phyloP scores from a whole-genome alignment of 1,140 invertebrate species.

The Plutomurus gul region DNA sequence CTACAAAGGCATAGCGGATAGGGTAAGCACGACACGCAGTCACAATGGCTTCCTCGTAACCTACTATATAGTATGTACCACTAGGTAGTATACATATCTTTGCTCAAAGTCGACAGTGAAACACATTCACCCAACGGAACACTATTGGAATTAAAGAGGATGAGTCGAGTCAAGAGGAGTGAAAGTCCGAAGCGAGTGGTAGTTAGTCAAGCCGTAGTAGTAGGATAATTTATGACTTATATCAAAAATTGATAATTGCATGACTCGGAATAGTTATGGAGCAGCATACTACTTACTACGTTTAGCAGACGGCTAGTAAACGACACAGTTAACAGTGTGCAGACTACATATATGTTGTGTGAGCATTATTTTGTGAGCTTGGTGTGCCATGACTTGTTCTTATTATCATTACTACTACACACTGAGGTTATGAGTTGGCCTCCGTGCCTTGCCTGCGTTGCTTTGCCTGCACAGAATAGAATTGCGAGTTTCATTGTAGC shows the following conservation, averaged over 20 bases:
- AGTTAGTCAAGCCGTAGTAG: conserved; percentile 11
- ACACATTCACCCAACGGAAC: not conserved
- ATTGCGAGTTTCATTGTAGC: too few relatives aligned
- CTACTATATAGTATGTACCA: not conserved
- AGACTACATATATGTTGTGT: not conserved
- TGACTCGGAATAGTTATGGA: conserved; percentile 27
- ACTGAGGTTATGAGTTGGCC: not conserved
- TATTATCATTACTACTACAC: not conserved
- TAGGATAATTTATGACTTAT: conserved; percentile 10
- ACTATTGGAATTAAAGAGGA: conserved; percentile 16
- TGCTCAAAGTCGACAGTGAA: not conserved
- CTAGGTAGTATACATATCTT: too few relatives aligned
- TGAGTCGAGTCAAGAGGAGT: conserved; percentile 2
- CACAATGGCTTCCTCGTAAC: too few relatives aligned
- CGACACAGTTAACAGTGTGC: not conserved
- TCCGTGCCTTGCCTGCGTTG: not conserved
- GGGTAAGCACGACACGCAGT: too few relatives aligned
- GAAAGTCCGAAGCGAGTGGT: conserved; percentile 15
- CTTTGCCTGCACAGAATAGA: too few relatives aligned
- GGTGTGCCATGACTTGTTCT: not conserved
- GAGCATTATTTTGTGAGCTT: not conserved
- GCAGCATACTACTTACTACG: not conserved
- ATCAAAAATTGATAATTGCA: conserved; percentile 39
- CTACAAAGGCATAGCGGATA: too few relatives aligned
- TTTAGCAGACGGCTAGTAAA: not conserved